Percentiles rank a stretch among this genome's conserved stretches.
These are phyloP conservation scores for Halichondria panicea DNA, from an alignment of 37 sponge, comb jelly and placozoan genomes.

Conservation along the genomic window DNA sequence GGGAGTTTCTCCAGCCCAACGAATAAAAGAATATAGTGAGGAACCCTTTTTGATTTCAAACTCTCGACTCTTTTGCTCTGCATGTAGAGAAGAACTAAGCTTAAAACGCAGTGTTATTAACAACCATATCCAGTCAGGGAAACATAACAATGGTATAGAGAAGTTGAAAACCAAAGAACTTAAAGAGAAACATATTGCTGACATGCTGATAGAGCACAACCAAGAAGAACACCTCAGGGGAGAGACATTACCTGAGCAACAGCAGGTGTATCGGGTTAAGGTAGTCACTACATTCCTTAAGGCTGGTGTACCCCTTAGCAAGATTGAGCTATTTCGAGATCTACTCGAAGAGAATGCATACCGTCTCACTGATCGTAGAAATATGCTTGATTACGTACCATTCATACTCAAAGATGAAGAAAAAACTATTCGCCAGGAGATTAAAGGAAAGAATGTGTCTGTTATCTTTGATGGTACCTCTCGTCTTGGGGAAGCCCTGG, in stretches of 20 bases:
- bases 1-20: neutral
- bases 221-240: slow-evolving; percentile 29
- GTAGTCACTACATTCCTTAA: slow-evolving; percentile 37
- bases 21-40: slow-evolving; percentile 5
- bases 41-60: neutral
- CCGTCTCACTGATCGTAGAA: slow-evolving; percentile 7
- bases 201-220: slow-evolving; percentile 28
- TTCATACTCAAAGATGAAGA: slow-evolving; percentile 37
- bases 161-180: slow-evolving; percentile 1
- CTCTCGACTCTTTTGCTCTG: slow-evolving; percentile 11
- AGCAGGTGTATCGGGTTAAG: slow-evolving; percentile 55
- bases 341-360: slow-evolving; percentile 49
- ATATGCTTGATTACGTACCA: slow-evolving; percentile 33
- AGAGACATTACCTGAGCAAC: slow-evolving; percentile 46
- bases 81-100: slow-evolving; percentile 8
- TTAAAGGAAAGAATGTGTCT: slow-evolving; percentile 15
- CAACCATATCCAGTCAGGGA: slow-evolving; percentile 6
- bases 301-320: slow-evolving; percentile 43
- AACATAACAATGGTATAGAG: slow-evolving; percentile 12
- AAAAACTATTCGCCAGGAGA: neutral
- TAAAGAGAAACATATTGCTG: slow-evolving; percentile 26
- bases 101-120: neutral
- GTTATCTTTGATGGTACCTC: slow-evolving; percentile 42
- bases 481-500: slow-evolving; percentile 25
- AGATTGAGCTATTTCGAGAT: slow-evolving; percentile 27